Conservation (phyloP, 2,113 vertebrate species). For the Pterocles orientalis region DNA sequence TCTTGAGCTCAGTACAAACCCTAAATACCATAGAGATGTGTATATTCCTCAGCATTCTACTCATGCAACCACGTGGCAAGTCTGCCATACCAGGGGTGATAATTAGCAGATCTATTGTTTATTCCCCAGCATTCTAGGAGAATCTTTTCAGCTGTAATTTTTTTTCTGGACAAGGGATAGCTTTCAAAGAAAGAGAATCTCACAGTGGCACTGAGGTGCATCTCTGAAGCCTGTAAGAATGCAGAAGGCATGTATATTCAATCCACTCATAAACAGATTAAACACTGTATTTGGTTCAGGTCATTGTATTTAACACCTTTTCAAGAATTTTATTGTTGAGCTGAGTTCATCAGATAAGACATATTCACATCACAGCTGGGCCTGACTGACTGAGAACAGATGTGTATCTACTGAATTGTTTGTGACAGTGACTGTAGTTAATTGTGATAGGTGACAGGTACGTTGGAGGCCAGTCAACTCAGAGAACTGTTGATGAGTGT, state of each 20-base stretch:
- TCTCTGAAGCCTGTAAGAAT: not conserved
- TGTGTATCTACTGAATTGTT: conserved; percentile 27
- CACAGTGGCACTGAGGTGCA: not conserved
- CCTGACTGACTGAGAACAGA: conserved; percentile 30
- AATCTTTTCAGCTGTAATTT: not conserved
- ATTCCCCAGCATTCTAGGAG: not conserved
- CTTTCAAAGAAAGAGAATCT: not conserved
- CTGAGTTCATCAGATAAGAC: conserved; percentile 34
- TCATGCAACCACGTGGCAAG: not conserved
- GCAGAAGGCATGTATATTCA: not conserved
- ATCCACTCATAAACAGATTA: not conserved
- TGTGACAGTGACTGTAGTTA: conserved; percentile 55
- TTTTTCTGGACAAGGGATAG: not conserved
- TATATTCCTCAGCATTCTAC: not conserved
- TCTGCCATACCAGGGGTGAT: not conserved
- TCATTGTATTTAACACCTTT: not conserved
- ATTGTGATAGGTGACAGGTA: conserved; percentile 60
- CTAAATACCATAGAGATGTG: not conserved
- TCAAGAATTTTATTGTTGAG: not conserved
- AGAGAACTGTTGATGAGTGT: conserved; percentile 26
- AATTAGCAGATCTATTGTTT: not conserved
- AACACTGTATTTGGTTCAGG: not conserved
- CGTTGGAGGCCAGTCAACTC: conserved; percentile 23
- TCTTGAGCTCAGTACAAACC: not conserved
- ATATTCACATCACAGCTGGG: conserved; percentile 16